Evolutionary conservation across 2,797 vertebrate genomes (phyloP).

Genomic region (Pseudopleuronectes americanus): DNA sequence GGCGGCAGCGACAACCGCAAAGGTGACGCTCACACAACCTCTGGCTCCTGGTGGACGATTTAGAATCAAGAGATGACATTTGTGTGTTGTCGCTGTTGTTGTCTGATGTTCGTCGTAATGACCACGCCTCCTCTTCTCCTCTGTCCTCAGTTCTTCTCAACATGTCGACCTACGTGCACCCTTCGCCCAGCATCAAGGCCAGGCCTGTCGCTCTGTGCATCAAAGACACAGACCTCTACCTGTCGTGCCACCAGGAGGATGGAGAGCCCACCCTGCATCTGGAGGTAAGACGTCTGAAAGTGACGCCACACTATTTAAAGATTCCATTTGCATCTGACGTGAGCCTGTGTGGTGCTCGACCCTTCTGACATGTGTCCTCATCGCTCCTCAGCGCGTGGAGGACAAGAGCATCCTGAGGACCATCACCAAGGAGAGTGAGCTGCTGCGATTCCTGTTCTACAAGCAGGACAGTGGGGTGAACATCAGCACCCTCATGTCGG

Average conservation of each 20-base stretch:
- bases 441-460: constrained; percentile 77
- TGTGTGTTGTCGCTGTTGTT: too few relatives aligned
- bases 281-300: constrained; percentile 66
- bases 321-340: not conserved
- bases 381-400: constrained; percentile 49
- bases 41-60: too few relatives aligned
- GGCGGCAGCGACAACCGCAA: constrained; percentile 52
- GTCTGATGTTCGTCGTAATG: too few relatives aligned
- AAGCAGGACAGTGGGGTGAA: constrained; percentile 53
- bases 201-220: constrained; percentile 72
- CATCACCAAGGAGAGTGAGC: constrained; percentile 48
- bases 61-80: too few relatives aligned
- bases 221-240: constrained; percentile 64
- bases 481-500: constrained; percentile 73
- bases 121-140: not conserved
- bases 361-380: constrained; percentile 22
- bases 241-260: constrained; percentile 57
- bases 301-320: not conserved
- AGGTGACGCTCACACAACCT: constrained; percentile 51
- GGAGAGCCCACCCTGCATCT: constrained; percentile 61
- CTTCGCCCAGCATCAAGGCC: constrained; percentile 1
- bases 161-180: constrained; percentile 70
- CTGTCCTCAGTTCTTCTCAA: constrained; percentile 67
- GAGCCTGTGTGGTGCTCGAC: not conserved
- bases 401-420: constrained; percentile 21